These are phyloP conservation scores for Taenaris catops DNA, from an alignment of 2,888 invertebrate species.

Conservation along the genomic window DNA sequence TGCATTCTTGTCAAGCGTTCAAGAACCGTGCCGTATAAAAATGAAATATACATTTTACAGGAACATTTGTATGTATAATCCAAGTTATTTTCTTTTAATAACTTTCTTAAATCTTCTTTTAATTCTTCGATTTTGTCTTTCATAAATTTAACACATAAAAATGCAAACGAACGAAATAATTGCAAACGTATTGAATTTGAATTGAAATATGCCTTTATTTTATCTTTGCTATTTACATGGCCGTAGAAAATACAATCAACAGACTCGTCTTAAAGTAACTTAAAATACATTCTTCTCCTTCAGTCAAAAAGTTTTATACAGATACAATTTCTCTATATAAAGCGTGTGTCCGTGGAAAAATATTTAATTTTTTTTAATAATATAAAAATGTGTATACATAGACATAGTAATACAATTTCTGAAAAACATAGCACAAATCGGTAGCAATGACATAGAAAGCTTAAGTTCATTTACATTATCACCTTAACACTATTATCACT, in stretches of 20 bases:
- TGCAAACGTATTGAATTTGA: constrained; percentile 9
- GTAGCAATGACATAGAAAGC: constrained; percentile 46
- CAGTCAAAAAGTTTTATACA: constrained; percentile 60
- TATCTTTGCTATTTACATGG: constrained; percentile 69
- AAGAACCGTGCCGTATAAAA: too few species aligned
- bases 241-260: constrained; percentile 71
- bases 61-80: too few species aligned
- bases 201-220: constrained; percentile 53
- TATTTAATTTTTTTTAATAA: constrained; percentile 38
- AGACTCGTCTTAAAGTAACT: constrained; percentile 63
- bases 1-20: too few species aligned
- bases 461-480: constrained; percentile 42
- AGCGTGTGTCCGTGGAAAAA: constrained; percentile 61
- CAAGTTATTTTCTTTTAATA: too few species aligned
- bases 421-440: constrained; percentile 57
- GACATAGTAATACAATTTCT: constrained; percentile 45
- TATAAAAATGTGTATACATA: constrained; percentile 28
- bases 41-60: too few species aligned
- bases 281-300: constrained; percentile 64
- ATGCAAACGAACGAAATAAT: neutral
- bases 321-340: constrained; percentile 42
- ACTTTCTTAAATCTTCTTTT: too few species aligned
- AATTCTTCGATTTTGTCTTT: too few species aligned
- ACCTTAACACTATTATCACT: constrained; percentile 76
- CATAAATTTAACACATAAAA: too few species aligned